These are phyloP conservation scores for Pachymerium ferrugineum DNA, from an alignment of 2,888 invertebrate genomes.

Conservation along the genomic window DNA sequence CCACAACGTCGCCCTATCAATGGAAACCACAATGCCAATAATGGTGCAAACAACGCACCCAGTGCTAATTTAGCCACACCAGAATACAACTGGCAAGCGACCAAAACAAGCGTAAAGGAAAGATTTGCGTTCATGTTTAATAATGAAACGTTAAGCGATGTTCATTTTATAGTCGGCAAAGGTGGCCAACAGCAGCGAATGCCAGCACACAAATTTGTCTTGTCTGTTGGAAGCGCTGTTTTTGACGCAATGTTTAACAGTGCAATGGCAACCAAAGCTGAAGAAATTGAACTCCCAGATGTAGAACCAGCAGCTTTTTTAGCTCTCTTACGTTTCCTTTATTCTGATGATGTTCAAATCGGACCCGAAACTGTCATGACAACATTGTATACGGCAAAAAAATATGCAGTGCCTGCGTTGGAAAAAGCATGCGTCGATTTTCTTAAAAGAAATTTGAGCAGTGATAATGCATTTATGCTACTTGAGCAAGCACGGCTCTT, in stretches of 20 bases:
- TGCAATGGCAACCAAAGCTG: conserved; percentile 61
- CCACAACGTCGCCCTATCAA: neutral
- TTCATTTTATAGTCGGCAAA: conserved; percentile 71
- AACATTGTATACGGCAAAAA: conserved; percentile 77
- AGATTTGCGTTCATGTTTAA: conserved; percentile 64
- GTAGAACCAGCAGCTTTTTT: conserved; percentile 76
- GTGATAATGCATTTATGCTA: conserved; percentile 76
- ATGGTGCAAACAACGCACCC: neutral
- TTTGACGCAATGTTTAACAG: conserved; percentile 85
- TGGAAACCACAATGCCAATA: neutral
- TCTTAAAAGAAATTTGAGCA: conserved; percentile 63
- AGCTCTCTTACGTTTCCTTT: conserved; percentile 62
- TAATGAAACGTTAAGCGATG: conserved; percentile 63
- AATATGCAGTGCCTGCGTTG: conserved; percentile 76
- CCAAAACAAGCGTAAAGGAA: conserved; percentile 68
- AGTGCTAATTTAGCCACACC: neutral
- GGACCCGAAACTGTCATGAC: conserved; percentile 82
- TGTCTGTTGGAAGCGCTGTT: conserved; percentile 75
- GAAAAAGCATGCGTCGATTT: conserved; percentile 80
- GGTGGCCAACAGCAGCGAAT: conserved; percentile 62
- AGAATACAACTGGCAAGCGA: conserved; percentile 55
- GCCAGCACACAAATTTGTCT: conserved; percentile 71
- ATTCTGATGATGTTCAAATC: conserved; percentile 76
- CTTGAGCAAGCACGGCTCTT: conserved; percentile 71
- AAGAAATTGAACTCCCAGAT: conserved; percentile 73